These are phyloP conservation scores for Rhadinocentrus ornatus DNA, from an alignment of 2,797 vertebrate species.

Conservation along the genomic window DNA sequence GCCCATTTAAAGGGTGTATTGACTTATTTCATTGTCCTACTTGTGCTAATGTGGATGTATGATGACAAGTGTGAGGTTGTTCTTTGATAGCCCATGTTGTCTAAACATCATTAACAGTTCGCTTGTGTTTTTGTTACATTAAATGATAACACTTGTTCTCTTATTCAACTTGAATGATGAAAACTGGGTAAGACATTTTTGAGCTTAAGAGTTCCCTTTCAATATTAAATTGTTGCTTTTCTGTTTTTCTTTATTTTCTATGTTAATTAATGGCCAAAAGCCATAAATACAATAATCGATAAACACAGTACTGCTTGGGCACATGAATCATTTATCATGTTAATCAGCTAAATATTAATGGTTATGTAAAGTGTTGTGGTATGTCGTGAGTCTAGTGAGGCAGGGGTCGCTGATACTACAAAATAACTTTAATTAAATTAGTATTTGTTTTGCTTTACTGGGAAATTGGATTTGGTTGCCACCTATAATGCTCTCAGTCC, in stretches of 20 bases:
- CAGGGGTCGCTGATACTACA: not conserved
- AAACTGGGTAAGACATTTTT: not conserved
- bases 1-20: not conserved
- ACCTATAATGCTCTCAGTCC: too few relatives aligned
- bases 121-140: not conserved
- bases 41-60: constrained; percentile 20
- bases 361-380: not conserved
- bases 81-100: not conserved
- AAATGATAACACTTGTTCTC: not conserved
- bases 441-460: not conserved
- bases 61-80: constrained; percentile 1
- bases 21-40: constrained; percentile 19
- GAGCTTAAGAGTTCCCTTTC: not conserved
- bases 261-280: not conserved
- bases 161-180: not conserved
- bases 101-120: constrained; percentile 10
- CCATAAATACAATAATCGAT: not conserved
- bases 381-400: not conserved
- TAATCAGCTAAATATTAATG: not conserved
- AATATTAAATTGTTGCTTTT: not conserved
- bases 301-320: not conserved
- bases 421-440: not conserved
- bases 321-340: not conserved
- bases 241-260: not conserved
- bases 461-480: not conserved